Conservation (phyloP, 2,797 vertebrate species). For the Carapus acus region DNA sequence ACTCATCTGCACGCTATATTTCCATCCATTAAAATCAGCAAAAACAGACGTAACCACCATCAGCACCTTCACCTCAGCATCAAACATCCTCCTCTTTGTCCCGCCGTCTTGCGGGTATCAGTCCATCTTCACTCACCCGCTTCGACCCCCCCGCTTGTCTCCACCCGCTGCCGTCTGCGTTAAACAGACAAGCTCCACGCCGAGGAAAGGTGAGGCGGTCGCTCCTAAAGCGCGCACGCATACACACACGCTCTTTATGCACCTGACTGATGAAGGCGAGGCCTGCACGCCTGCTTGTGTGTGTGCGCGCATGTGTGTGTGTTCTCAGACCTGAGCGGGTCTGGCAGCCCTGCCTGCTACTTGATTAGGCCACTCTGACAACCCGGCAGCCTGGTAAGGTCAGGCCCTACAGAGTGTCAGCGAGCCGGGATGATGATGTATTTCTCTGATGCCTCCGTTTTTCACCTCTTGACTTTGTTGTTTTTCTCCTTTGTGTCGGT, state of each 20-base stretch:
- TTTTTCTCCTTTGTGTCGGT: constrained; percentile 67
- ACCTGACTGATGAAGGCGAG: constrained; percentile 37
- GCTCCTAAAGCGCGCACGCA: neutral
- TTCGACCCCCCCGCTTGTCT: constrained; percentile 4
- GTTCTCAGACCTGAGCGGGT: constrained; percentile 44
- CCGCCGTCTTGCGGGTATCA: neutral
- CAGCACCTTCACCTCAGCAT: too few relatives aligned
- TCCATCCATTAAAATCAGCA: too few relatives aligned
- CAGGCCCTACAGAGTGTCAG: constrained; percentile 76
- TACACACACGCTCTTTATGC: constrained; percentile 16
- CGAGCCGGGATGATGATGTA: constrained; percentile 71
- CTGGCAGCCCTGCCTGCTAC: constrained; percentile 52
- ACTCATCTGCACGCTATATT: too few relatives aligned
- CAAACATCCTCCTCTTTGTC: neutral
- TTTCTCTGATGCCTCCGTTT: constrained; percentile 63
- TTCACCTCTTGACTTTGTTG: constrained; percentile 74
- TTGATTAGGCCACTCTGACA: constrained; percentile 70
- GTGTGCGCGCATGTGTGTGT: too few relatives aligned
- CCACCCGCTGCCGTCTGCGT: constrained; percentile 4
- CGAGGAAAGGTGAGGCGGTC: constrained; percentile 23
- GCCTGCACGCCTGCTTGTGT: too few relatives aligned
- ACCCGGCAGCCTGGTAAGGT: constrained; percentile 72
- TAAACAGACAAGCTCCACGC: constrained; percentile 4
- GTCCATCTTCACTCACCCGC: neutral
- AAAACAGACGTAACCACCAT: too few relatives aligned